Base-by-base conservation (phyloP, 2,888 invertebrate genomes). In the Drosophila dives region DNA sequence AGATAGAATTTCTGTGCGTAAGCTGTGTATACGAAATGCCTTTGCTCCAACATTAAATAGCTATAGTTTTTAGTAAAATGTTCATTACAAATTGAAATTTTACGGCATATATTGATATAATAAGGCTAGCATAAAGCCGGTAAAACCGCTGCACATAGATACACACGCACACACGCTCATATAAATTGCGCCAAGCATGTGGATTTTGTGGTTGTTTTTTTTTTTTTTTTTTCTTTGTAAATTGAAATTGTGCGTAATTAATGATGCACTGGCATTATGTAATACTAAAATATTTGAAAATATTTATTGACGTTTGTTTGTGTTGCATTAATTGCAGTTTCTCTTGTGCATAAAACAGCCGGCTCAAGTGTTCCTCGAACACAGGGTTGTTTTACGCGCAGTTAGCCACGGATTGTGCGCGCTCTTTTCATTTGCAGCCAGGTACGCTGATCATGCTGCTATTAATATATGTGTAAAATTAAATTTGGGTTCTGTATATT, bases 381-480 rank as follows among this genome's bases (percentile, higher is more conserved):
- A 66, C 82, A 68, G 85, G 76, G 80, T 26, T 71, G 88, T 85
- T 77, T 62, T 66, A 26, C 59, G 26, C 32, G 23, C 23, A 23
- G 15, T 4, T 8, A 64, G 42, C 15, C 3, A 40, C 17, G 10
- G 51, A 45, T 45, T 45, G 34, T 23, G 42, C 80, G 77, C 80
- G 76, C 62, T 58, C 17, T 64, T 68, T 54, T 67, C 26, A 17
- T 29, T 23, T 34, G 36, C 4, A 38, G 60, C 15, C 23, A 38
- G 4, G 10, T 67, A 64, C 50, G 60, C 55, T 56, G 56, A 26
- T 71, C 34, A 3, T 23, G 40, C 3, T 26, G 17, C 15, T 15
- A 45, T 45, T 38, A 36, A n/a, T 26, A 11, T 23, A 45, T 8
- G 0, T 23, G 8, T 3, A 32, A 12, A 29, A 38, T 45, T 20